Percentiles rank a stretch among this genome's conserved stretches.
These are phyloP conservation scores for Connochaetes taurinus DNA, from an alignment of 2,113 vertebrate species.

Conservation along the genomic window DNA sequence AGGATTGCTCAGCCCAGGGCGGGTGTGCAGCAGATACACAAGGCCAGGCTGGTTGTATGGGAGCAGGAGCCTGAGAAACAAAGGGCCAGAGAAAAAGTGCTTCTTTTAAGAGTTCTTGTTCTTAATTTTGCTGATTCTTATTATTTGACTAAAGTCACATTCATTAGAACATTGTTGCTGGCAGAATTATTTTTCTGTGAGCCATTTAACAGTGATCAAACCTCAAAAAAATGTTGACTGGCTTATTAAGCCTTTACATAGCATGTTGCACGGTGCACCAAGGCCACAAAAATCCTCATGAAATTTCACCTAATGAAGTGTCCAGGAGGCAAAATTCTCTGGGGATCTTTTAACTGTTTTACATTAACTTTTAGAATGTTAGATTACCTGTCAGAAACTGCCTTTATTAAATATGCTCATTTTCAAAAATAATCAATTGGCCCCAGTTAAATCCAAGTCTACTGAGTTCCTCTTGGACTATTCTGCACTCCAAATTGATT, in stretches of 20 bases:
- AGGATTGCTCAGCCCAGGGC: neutral
- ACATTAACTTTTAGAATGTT: conserved; percentile 26
- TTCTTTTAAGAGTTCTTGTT: neutral
- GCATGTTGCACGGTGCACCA: neutral
- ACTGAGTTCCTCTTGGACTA: neutral
- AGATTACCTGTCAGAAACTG: conserved; percentile 6
- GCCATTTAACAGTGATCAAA: neutral
- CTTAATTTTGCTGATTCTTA: neutral
- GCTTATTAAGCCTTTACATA: neutral
- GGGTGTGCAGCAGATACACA: accelerated
- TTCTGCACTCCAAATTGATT: neutral
- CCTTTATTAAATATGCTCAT: neutral
- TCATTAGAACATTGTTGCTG: neutral
- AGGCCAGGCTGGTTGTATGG: neutral
- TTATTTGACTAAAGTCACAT: neutral
- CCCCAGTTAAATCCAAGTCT: neutral
- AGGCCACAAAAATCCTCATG: neutral
- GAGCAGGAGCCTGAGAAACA: too few species aligned
- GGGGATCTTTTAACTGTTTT: neutral
- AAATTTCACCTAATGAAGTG: neutral
- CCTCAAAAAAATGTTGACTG: neutral
- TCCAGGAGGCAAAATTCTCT: neutral
- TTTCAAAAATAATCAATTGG: neutral
- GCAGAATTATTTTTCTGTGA: neutral
- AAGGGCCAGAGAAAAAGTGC: neutral